Percentiles rank a stretch among this genome's conserved stretches.
These are phyloP conservation scores for Silurus asotus DNA, from an alignment of 2,113 vertebrate genomes.

Conservation along the genomic window DNA sequence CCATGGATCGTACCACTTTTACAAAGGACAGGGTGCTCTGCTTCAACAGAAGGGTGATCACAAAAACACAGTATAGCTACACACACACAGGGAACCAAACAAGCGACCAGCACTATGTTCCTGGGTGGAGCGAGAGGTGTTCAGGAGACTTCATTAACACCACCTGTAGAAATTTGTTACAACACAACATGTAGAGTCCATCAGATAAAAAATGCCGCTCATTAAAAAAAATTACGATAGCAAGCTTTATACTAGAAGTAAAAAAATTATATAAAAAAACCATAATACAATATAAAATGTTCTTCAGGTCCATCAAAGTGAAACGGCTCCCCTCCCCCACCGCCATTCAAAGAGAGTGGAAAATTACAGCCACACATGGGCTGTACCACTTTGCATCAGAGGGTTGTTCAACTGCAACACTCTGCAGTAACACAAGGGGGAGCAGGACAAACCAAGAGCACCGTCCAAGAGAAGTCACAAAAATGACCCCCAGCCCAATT, in stretches of 20 bases:
- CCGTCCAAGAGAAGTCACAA: neutral
- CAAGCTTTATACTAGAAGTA: neutral
- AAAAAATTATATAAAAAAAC: neutral
- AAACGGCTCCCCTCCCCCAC: conserved; percentile 39
- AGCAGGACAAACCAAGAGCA: neutral
- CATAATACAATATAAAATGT: neutral
- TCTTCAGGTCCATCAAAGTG: neutral
- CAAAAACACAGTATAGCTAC: conserved; percentile 1
- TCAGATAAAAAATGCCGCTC: neutral
- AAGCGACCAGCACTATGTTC: neutral
- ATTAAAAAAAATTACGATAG: too few relatives aligned
- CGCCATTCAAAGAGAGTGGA: conserved; percentile 47
- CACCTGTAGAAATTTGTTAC: conserved; percentile 26
- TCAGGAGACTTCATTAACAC: conserved; percentile 23
- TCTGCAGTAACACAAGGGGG: neutral
- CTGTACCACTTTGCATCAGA: conserved; percentile 31
- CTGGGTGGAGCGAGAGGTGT: conserved; percentile 37
- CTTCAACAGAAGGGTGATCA: conserved; percentile 21
- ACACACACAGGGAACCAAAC: neutral
- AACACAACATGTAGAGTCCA: neutral
- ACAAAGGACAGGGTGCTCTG: neutral
- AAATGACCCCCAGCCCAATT: neutral
- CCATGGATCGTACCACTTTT: conserved; percentile 42
- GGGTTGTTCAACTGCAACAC: neutral
- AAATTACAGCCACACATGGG: conserved; percentile 47